Evolutionary conservation across 1,140 invertebrate genomes (phyloP).

Genomic region (Calosoma granatense): DNA sequence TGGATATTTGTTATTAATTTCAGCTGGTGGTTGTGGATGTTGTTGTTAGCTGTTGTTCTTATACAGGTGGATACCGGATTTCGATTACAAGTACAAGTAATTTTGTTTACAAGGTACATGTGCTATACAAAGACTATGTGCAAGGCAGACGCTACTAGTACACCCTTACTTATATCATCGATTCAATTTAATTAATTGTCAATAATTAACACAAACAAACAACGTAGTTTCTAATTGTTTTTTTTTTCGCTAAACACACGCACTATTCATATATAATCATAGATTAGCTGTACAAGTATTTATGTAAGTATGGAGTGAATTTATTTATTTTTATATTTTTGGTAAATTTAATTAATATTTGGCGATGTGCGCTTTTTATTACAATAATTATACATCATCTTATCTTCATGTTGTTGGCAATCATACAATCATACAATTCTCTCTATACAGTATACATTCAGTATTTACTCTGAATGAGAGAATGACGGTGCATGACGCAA

Average conservation of each 20-base stretch:
- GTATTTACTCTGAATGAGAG: no score
- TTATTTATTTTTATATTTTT: background rate
- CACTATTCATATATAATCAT: background rate
- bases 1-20: no score
- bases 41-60: no score
- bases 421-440: no score
- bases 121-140: constrained; percentile 8
- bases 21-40: no score
- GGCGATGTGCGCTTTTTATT: background rate
- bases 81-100: no score
- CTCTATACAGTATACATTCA: no score
- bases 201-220: background rate
- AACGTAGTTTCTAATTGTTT: background rate
- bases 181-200: background rate
- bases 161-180: background rate
- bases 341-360: constrained; percentile 5
- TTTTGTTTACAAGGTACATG: background rate
- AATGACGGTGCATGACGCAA: no score
- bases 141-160: background rate
- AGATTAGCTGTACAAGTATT: constrained; percentile 1
- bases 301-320: no score
- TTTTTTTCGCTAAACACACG: background rate
- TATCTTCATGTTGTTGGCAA: no score
- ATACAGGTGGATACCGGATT: no score
- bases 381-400: background rate